Base-by-base conservation (phyloP, 2,888 invertebrate genomes). In the Tachina grossa region DNA sequence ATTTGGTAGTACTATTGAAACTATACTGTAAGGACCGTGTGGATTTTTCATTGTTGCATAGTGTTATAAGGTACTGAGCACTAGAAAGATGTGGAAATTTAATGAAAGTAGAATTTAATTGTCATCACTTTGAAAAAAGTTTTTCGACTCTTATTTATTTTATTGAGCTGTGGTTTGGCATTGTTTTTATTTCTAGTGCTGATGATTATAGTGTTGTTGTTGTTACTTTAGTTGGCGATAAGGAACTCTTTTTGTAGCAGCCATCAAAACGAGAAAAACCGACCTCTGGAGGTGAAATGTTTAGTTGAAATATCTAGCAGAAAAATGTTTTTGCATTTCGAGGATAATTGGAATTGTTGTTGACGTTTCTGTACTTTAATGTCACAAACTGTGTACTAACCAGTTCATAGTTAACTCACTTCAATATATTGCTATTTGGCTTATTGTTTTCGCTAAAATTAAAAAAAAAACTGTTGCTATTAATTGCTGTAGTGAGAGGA, bases 161-260 rank as follows among this genome's bases (percentile, higher is more conserved):
- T 74, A 74, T 84, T 84, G 81, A 81, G 74, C 63, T 76, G 80
- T 66, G 80, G 63, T 41, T 55, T 55, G 11, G 41, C n/a, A 11
- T 9, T 71, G 39, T 55, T 59, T 61, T 51, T 63, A 9, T 49
- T 49, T 16, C 9, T 55, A 39, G 1, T 19, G 41, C 14, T 47
- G 71, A 8, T 11, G 11, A 11, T 4, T 31, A 31, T 4, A 22
- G 9, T 39, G 31, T 41, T 49, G 57, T 39, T 57, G 19, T 57
- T 85, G 68, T 68, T 77, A 66, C 61, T 76, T 66, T 69, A 71
- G 57, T 41, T 81, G 59, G 22, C 9, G n/a, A 51, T 55, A 75
- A 75, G 10, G 68, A 59, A 81, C 45, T 81, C 14, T 63, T 45
- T 61, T 19, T 0, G 49, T 10, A 75, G 11, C 19, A 49, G 39